These are phyloP conservation scores for Drosophila insularis DNA, from an alignment of 1,140 invertebrate species.

Conservation along the genomic window DNA sequence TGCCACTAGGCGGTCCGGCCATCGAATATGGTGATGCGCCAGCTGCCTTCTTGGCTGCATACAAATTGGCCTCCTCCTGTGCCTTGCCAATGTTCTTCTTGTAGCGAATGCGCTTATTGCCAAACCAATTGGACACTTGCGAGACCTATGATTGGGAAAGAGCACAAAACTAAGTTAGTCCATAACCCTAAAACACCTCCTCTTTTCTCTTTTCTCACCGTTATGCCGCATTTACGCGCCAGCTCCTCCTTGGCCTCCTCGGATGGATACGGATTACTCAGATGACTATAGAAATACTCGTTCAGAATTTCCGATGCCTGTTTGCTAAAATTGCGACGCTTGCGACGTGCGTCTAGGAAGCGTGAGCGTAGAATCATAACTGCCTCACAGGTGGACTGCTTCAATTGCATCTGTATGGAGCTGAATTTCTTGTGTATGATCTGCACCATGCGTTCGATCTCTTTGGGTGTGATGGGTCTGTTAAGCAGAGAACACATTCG, in stretches of 20 bases:
- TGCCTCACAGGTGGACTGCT: slow-evolving; percentile 99
- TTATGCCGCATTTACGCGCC: slow-evolving; percentile 99
- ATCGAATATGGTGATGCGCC: slow-evolving; percentile 96
- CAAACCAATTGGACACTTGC: slow-evolving; percentile 99
- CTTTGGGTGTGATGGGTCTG: slow-evolving; percentile 94
- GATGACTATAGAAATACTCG: slow-evolving; percentile 99
- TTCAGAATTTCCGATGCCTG: slow-evolving; percentile 99
- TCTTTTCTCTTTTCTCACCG: slow-evolving; percentile 87
- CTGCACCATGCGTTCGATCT: slow-evolving; percentile 99
- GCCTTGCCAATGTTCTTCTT: slow-evolving; percentile 99
- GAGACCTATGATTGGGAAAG: slow-evolving; percentile 58
- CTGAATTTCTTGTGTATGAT: slow-evolving; percentile 99
- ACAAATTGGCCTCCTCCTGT: slow-evolving; percentile 99
- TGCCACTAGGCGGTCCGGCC: slow-evolving; percentile 91
- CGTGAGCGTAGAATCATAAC: slow-evolving; percentile 97
- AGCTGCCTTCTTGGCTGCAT: slow-evolving; percentile 99
- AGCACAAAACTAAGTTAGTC: background rate
- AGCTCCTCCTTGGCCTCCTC: slow-evolving; percentile 99
- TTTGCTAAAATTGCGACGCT: slow-evolving; percentile 99
- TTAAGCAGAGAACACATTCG: slow-evolving; percentile 47
- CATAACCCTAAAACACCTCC: background rate
- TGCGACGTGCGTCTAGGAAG: slow-evolving; percentile 98
- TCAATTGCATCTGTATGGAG: slow-evolving; percentile 99
- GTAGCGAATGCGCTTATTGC: slow-evolving; percentile 99
- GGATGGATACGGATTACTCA: slow-evolving; percentile 99